Evolutionary conservation across 2,797 vertebrate genomes (phyloP), one percentile per base, ranked within the genome.

Genomic region (Enteromius paludinosus): DNA sequence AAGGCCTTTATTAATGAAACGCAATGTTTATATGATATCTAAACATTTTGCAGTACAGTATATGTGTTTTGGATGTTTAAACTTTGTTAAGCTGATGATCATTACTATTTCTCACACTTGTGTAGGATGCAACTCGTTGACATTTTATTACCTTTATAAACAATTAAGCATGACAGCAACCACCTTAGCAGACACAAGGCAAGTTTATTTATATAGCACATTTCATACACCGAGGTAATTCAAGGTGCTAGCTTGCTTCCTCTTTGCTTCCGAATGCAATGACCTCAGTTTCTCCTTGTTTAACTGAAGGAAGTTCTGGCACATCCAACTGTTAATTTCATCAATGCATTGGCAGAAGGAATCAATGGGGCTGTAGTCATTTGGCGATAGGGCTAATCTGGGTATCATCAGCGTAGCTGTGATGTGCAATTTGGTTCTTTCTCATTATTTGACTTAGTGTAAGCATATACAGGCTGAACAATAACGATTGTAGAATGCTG

Each of bases 1-100:
- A 62, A 49, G 30, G 17, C 30, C 30, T 45, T 77, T 35, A 83
- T 70, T 43, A 77, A 61, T 83, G 73, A 83, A 59, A 41, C 30
- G 10, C 33, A 18, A 64, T 76, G 64, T 47, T 77, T 69, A 35
- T 28, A 38, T 25, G 73, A 71, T 70, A 45, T 25, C 28, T 38
- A 17, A 69, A 25, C 23, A 45, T 74, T 68, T 33, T 18, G 49
- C 15, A 30, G 3, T n/a, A 56, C 17, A 30, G 4, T 23, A 56
- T 65, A 69, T 75, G 15, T 74, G 45, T 33, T 72, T 52, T 5
- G 5, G 47, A 72, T 33, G 28, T 52, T 72, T 52, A 52, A 33
- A 33, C 17, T 20, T 59, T 56, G 56, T 12, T 30, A 30, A 30
- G 59, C 5, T 1, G 14, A 23, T 23, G 20, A 38, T 5, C 28